phyloP scores from a whole-genome alignment of 1,140 invertebrate genomes.

The Macrosteles quadrilineatus region DNA sequence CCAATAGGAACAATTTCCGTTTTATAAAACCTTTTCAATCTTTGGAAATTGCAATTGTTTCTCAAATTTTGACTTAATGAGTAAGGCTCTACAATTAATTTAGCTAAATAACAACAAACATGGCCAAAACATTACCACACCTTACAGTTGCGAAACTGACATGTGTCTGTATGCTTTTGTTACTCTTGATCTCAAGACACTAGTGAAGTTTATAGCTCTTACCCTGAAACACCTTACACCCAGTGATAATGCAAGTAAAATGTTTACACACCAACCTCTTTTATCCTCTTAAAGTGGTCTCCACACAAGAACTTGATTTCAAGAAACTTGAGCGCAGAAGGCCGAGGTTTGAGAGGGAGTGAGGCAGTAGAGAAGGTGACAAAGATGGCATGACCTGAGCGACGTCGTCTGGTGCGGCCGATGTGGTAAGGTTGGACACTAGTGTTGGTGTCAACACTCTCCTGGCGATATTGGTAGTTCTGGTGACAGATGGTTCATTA shows the following conservation, averaged over 20 bases:
- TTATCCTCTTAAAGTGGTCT: slow-evolving; percentile 53
- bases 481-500: slow-evolving; percentile 32
- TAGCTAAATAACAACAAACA: too few relatives aligned
- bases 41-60: too few relatives aligned
- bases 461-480: slow-evolving; percentile 51
- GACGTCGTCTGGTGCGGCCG: slow-evolving; percentile 56
- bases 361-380: slow-evolving; percentile 57
- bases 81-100: too few relatives aligned
- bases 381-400: slow-evolving; percentile 58
- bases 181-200: too few relatives aligned
- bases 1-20: too few relatives aligned
- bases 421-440: slow-evolving; percentile 49
- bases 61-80: too few relatives aligned
- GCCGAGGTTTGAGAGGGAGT: slow-evolving; percentile 56
- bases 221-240: too few relatives aligned
- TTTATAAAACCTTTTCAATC: too few relatives aligned
- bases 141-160: too few relatives aligned
- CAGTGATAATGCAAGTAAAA: not conserved
- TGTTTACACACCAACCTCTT: slow-evolving; percentile 46
- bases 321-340: slow-evolving; percentile 54
- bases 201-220: too few relatives aligned
- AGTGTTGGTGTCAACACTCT: slow-evolving; percentile 40
- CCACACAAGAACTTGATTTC: slow-evolving; percentile 54
- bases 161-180: too few relatives aligned
- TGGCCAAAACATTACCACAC: too few relatives aligned